Conservation (phyloP, 2,797 vertebrate genomes). For the Carcharodon carcharias region DNA sequence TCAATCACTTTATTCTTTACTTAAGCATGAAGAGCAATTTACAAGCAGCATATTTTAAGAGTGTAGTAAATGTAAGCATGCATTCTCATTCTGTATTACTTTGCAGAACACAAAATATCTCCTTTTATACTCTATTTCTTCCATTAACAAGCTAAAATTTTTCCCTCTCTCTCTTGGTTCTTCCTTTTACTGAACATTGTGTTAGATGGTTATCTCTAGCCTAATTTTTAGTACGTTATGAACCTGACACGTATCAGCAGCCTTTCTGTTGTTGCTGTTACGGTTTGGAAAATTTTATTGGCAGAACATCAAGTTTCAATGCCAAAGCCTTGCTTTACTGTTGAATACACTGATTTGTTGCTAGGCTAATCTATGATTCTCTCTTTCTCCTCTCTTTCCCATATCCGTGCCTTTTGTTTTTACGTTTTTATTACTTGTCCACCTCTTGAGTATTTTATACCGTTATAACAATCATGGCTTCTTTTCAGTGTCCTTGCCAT, state of each 20-base stretch:
- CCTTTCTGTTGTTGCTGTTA: neutral
- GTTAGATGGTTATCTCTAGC: neutral
- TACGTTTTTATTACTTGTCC: no score
- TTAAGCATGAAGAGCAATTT: neutral
- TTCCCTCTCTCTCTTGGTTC: neutral
- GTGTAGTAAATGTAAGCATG: no score
- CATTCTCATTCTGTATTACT: neutral
- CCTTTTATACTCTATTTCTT: neutral
- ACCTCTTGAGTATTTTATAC: no score
- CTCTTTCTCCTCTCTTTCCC: neutral
- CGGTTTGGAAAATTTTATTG: neutral
- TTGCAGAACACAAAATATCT: neutral
- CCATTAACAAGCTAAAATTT: no score
- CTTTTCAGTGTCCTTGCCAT: no score
- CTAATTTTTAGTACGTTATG: neutral
- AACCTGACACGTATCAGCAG: neutral
- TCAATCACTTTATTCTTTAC: neutral
- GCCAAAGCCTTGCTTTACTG: no score
- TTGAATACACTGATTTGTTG: neutral
- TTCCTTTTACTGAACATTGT: neutral
- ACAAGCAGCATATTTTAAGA: neutral
- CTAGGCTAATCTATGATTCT: neutral
- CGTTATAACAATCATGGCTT: no score
- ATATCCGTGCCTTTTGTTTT: no score
- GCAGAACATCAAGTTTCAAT: neutral